Evolutionary conservation across 2,797 vertebrate genomes (phyloP), one percentile per base, ranked within the genome.

Genomic region (Xiphorhynchus erythropygius): DNA sequence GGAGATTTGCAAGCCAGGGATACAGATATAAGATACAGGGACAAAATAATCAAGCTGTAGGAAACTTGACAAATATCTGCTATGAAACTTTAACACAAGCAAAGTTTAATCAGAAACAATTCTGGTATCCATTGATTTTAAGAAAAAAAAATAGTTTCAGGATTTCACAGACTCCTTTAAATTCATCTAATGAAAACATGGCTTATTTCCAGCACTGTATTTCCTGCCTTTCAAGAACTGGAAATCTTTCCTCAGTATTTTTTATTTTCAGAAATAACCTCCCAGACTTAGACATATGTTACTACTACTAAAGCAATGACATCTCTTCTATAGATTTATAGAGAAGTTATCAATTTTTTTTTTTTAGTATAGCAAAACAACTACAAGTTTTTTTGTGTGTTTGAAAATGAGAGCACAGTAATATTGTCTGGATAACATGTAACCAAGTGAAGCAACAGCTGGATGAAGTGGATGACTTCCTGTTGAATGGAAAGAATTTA

Each of bases 401-500:
- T 87, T 53, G 76, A 84, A 95, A 84, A 79, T 50, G n/a, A 86
- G 59, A 95, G 28, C 75, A 41, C 27, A 71, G 39, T 57, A 77
- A 80, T 41, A 37, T 93, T 88, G 52, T 82, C 75, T 87, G 90
- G 59, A 44, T 85, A 65, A 68, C 0, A 0, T 87, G 55, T 82
- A 94, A 84, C 46, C 65, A 95, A 95, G 50, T 65, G 44, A 83
- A 95, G 39, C 42, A 94, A 73, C 76, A 95, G 67, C 59, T 90
- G 92, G 65, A 85, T 52, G 53, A 93, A 89, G 25, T 56, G 50
- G 59, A 90, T 71, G 64, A 28, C 60, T 93, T 95, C 63, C 86
- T 89, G 42, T 68, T 73, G 87, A 90, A 90, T 42, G 86, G 88
- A 96, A 96, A 89, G 62, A 91, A 96, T 95, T 96, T 89, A 91